phyloP scores from a whole-genome alignment of 2,888 invertebrate genomes.

The Limenitis camilla region DNA sequence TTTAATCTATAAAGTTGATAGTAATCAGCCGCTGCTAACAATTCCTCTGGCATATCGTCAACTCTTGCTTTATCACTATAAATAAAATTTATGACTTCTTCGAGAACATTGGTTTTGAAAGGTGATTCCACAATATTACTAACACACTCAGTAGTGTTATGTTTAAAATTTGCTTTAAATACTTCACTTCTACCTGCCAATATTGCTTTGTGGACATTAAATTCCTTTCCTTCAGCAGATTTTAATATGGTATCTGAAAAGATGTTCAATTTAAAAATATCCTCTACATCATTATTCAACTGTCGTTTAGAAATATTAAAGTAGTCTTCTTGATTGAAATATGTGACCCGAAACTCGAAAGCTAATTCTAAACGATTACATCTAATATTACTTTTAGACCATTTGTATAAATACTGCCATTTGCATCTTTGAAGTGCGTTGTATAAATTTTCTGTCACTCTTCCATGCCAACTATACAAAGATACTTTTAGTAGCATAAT shows the following conservation, averaged over 20 bases:
- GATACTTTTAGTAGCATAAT: slow-evolving; percentile 56
- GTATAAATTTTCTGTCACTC: slow-evolving; percentile 60
- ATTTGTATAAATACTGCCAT: slow-evolving; percentile 62
- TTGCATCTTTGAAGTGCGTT: slow-evolving; percentile 61
- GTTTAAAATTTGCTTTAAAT: slow-evolving; percentile 62
- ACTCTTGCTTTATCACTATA: slow-evolving; percentile 63
- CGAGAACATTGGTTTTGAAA: slow-evolving; percentile 52
- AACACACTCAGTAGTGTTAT: slow-evolving; percentile 57
- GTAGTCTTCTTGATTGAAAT: slow-evolving; percentile 54
- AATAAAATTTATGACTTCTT: slow-evolving; percentile 57
- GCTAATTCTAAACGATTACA: slow-evolving; percentile 60
- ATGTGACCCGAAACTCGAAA: slow-evolving; percentile 60
- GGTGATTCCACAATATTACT: slow-evolving; percentile 59
- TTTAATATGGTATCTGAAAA: slow-evolving; percentile 63
- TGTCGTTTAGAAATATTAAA: slow-evolving; percentile 48
- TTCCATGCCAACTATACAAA: slow-evolving; percentile 59
- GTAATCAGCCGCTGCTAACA: slow-evolving; percentile 62
- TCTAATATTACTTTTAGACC: slow-evolving; percentile 57
- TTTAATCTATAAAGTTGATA: slow-evolving; percentile 60
- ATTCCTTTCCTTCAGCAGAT: slow-evolving; percentile 53
- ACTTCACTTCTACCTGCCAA: slow-evolving; percentile 61
- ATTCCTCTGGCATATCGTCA: slow-evolving; percentile 60
- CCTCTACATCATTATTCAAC: slow-evolving; percentile 58
- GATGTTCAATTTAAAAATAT: slow-evolving; percentile 50
- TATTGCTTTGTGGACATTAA: slow-evolving; percentile 60